These are phyloP conservation scores for Leptothorax acervorum DNA, from an alignment of 2,888 invertebrate species.

Conservation along the genomic window DNA sequence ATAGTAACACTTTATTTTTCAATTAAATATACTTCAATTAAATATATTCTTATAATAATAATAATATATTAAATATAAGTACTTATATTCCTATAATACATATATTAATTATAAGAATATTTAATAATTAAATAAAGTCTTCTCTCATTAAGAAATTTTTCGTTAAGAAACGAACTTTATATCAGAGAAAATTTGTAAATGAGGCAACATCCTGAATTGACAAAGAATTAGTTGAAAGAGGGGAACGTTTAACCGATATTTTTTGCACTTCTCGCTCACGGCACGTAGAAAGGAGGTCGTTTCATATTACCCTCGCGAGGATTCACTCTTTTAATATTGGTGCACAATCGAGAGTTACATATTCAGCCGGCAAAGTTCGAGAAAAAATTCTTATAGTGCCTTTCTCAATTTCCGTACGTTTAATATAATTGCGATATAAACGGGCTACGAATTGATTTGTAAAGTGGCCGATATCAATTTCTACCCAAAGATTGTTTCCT, in stretches of 20 bases:
- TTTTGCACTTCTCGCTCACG: slow-evolving; percentile 9
- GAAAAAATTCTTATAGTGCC: not conserved
- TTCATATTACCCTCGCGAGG: not conserved
- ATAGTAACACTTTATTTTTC: not conserved
- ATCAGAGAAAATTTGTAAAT: not conserved
- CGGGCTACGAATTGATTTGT: not conserved
- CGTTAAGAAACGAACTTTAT: not conserved
- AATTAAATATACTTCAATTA: not conserved
- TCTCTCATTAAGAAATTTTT: not conserved
- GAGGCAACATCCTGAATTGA: not conserved
- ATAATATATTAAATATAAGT: not conserved
- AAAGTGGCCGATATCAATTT: not conserved
- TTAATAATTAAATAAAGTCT: not conserved
- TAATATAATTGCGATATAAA: not conserved
- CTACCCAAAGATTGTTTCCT: not conserved
- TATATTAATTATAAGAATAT: not conserved
- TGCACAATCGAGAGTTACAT: not conserved
- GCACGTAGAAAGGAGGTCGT: slow-evolving; percentile 16
- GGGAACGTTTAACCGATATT: slow-evolving; percentile 8
- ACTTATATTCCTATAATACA: not conserved
- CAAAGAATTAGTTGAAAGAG: not conserved
- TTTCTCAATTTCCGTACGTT: not conserved
- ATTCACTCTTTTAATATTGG: slow-evolving; percentile 7
- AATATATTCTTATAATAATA: not conserved
- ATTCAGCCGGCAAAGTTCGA: not conserved